Evolutionary conservation across 2,888 invertebrate species (phyloP).

Genomic region (Hydrotaea diabolus): DNA sequence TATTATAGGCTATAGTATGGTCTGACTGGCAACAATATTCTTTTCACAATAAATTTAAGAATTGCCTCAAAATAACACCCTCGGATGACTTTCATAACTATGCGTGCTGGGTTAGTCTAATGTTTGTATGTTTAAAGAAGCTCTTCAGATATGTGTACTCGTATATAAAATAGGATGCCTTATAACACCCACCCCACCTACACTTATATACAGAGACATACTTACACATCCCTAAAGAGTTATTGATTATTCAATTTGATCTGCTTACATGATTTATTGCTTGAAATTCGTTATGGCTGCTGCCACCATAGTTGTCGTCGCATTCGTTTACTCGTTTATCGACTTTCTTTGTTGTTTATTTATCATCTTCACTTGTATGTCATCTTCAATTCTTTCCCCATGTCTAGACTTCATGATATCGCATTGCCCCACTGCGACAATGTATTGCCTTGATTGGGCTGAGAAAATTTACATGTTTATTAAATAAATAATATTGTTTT

Average conservation of each 20-base stretch:
- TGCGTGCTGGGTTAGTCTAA: too few species aligned
- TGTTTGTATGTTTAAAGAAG: too few species aligned
- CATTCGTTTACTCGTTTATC: not conserved
- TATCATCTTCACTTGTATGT: not conserved
- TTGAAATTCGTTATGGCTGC: not conserved
- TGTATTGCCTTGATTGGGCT: not conserved
- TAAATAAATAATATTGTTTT: slow-evolving; percentile 31
- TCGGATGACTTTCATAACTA: too few species aligned
- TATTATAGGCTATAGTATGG: too few species aligned
- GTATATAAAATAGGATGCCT: too few species aligned
- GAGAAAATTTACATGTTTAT: slow-evolving; percentile 33
- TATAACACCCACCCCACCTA: too few species aligned
- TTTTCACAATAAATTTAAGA: too few species aligned
- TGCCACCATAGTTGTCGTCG: not conserved
- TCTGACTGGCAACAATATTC: too few species aligned
- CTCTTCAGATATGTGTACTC: too few species aligned
- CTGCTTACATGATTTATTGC: not conserved
- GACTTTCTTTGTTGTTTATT: not conserved
- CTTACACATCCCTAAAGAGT: not conserved
- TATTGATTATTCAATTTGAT: slow-evolving; percentile 19
- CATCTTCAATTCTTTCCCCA: not conserved
- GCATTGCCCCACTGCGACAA: not conserved
- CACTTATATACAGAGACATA: too few species aligned
- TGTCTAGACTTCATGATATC: not conserved
- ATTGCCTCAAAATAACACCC: too few species aligned